Evolutionary conservation across 2,888 invertebrate genomes (phyloP).

Genomic region (Aproaerema taeniolella): DNA sequence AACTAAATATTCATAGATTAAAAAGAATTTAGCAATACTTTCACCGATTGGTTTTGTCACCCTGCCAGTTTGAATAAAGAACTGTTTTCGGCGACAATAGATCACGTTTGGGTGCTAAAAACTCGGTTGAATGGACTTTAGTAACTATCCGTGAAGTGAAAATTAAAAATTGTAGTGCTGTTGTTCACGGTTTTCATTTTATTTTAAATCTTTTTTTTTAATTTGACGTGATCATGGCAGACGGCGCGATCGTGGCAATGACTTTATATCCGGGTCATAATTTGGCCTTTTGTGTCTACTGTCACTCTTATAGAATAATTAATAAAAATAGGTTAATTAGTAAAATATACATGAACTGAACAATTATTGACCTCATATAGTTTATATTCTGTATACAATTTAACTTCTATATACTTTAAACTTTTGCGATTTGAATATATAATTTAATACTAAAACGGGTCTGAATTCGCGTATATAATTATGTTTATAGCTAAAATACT

Average conservation of each 20-base stretch:
- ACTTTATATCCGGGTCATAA: slow-evolving; percentile 5
- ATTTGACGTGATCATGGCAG: slow-evolving; percentile 2
- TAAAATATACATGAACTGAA: too few relatives aligned
- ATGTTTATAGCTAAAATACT: too few relatives aligned
- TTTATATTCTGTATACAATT: too few relatives aligned
- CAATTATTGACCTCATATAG: too few relatives aligned
- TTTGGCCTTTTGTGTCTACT: slow-evolving; percentile 5
- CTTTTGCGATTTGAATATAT: too few relatives aligned
- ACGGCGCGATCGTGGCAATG: not conserved
- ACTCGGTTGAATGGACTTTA: slow-evolving; percentile 35
- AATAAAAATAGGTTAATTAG: too few relatives aligned
- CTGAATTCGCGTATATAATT: too few relatives aligned
- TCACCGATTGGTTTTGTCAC: slow-evolving; percentile 46
- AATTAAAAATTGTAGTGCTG: slow-evolving; percentile 35
- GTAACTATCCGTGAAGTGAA: slow-evolving; percentile 48
- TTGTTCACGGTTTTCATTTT: slow-evolving; percentile 5
- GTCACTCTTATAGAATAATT: too few relatives aligned
- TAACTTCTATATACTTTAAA: too few relatives aligned
- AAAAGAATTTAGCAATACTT: slow-evolving; percentile 47
- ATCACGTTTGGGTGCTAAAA: slow-evolving; percentile 49
- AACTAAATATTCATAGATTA: slow-evolving; percentile 18
- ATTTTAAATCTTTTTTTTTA: slow-evolving; percentile 7
- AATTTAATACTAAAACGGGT: too few relatives aligned
- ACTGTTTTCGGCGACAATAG: slow-evolving; percentile 34
- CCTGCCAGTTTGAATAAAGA: slow-evolving; percentile 34